Conservation (phyloP, 2,888 invertebrate species). For the Seladonia tumulorum region DNA sequence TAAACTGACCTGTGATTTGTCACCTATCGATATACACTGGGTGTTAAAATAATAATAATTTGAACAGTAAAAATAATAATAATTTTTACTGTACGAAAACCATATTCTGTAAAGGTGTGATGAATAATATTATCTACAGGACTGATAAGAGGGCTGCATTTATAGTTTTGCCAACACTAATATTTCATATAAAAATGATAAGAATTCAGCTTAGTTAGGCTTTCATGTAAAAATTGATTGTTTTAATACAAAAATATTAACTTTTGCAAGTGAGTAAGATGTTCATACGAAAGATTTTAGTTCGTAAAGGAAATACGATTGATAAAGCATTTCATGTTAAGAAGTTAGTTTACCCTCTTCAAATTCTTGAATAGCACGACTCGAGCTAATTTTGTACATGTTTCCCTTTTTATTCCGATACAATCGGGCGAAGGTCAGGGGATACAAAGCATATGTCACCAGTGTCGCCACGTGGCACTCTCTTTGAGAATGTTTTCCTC, state of each 20-base stretch:
- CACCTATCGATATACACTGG: too few species aligned
- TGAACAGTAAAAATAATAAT: too few species aligned
- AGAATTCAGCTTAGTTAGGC: neutral
- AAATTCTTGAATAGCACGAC: conserved; percentile 17
- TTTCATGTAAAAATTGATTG: too few species aligned
- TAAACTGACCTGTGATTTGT: too few species aligned
- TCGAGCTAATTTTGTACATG: conserved; percentile 32
- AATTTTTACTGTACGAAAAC: too few species aligned
- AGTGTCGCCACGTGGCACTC: conserved; percentile 60
- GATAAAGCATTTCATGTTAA: neutral
- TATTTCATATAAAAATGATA: neutral
- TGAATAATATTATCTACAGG: too few species aligned
- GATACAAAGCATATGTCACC: conserved; percentile 55
- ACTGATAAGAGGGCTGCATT: too few species aligned
- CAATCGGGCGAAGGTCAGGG: conserved; percentile 32
- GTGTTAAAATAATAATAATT: too few species aligned
- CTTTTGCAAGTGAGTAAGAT: neutral
- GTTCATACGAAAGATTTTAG: neutral
- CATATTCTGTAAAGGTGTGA: too few species aligned
- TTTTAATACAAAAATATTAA: too few species aligned
- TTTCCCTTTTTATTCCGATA: conserved; percentile 21
- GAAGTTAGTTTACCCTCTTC: neutral
- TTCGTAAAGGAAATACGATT: neutral
- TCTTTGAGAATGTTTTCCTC: conserved; percentile 45
- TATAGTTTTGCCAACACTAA: too few species aligned